These are phyloP conservation scores for Clivina fossor DNA, from an alignment of 2,888 invertebrate genomes.

Conservation along the genomic window DNA sequence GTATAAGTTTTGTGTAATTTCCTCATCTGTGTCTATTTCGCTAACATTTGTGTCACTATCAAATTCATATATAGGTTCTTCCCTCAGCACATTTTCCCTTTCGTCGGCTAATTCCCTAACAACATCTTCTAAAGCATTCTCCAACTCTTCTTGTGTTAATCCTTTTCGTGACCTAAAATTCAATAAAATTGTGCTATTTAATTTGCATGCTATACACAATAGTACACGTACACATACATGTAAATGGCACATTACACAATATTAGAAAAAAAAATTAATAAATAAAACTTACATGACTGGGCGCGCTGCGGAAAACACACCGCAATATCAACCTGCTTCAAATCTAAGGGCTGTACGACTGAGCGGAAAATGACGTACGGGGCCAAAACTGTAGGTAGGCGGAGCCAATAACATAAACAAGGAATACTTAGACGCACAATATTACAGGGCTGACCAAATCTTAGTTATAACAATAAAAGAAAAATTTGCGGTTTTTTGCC, in stretches of 20 bases:
- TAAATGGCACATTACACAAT: constrained; percentile 6
- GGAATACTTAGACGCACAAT: too few species aligned
- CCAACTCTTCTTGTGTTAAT: constrained; percentile 17
- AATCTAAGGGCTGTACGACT: not conserved
- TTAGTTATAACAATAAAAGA: too few species aligned
- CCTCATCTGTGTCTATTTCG: constrained; percentile 10
- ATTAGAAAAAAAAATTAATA: constrained; percentile 5
- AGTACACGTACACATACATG: constrained; percentile 7
- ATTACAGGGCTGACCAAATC: too few species aligned
- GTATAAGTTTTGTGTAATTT: constrained; percentile 17
- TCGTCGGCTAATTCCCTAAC: constrained; percentile 20
- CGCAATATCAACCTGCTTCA: constrained; percentile 4
- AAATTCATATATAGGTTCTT: constrained; percentile 7
- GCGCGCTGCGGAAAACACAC: not conserved
- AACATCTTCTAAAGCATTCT: constrained; percentile 17
- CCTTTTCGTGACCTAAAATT: constrained; percentile 22
- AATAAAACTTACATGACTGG: constrained; percentile 3
- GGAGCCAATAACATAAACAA: too few species aligned
- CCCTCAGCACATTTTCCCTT: constrained; percentile 9
- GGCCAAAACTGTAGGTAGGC: too few species aligned
- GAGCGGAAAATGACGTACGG: too few species aligned
- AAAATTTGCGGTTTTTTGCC: too few species aligned
- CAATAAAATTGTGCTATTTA: constrained; percentile 11
- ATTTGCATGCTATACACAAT: constrained; percentile 2
- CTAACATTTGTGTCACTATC: constrained; percentile 27